These are phyloP conservation scores for Eurytoma californica DNA, from an alignment of 2,888 invertebrate genomes.

Conservation along the genomic window DNA sequence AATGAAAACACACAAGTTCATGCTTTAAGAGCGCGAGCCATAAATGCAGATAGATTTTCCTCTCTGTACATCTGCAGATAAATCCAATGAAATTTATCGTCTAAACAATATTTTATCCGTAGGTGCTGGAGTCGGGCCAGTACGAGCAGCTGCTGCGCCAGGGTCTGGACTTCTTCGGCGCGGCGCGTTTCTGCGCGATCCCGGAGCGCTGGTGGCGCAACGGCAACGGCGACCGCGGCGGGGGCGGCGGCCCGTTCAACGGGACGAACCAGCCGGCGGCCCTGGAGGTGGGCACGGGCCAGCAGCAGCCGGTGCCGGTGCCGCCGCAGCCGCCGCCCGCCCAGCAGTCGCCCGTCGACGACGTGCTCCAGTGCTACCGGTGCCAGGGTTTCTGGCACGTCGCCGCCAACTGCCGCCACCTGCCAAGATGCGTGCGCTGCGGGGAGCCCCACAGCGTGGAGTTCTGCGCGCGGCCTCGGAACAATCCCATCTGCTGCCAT, in stretches of 20 bases:
- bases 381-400: conserved; percentile 79
- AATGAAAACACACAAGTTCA: too few relatives aligned
- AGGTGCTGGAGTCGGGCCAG: conserved; percentile 74
- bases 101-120: not conserved
- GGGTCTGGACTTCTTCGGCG: conserved; percentile 77
- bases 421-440: conserved; percentile 76
- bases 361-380: conserved; percentile 76
- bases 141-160: conserved; percentile 75
- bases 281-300: conserved; percentile 64
- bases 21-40: too few relatives aligned
- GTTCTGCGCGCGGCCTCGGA: conserved; percentile 75
- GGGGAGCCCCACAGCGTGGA: conserved; percentile 77
- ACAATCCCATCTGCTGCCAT: conserved; percentile 77
- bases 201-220: conserved; percentile 72
- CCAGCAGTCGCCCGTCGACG: conserved; percentile 68
- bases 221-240: conserved; percentile 39
- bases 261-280: conserved; percentile 25
- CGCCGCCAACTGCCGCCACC: conserved; percentile 75
- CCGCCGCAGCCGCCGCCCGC: conserved; percentile 61
- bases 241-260: conserved; percentile 35
- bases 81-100: too few relatives aligned
- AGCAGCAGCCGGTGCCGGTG: conserved; percentile 48
- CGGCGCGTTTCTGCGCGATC: conserved; percentile 73
- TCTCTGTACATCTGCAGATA: too few relatives aligned
- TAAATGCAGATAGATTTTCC: too few relatives aligned